Base-by-base conservation (phyloP, 2,888 invertebrate genomes). In the Drosophila nigricruria region DNA sequence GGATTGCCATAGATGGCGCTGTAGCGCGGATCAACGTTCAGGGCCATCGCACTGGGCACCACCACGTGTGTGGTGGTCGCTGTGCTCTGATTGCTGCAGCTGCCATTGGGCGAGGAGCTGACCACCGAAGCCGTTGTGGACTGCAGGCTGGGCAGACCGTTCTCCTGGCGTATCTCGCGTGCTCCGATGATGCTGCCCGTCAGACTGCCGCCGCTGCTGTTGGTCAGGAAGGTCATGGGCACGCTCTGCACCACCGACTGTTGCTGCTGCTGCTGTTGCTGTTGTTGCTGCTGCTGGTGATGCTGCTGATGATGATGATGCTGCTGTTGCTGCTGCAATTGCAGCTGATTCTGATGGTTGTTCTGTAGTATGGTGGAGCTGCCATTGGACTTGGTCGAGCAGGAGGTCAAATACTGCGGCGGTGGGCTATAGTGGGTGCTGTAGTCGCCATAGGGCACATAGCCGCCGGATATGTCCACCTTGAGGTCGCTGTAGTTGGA, bases 401-500 rank as follows among this genome's bases (percentile, higher is more conserved):
- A 92, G 4, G 92, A 92, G 36, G 92, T 93, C 50, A 92, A 69
- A 74, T 92, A 92, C 71, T 93, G 93, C 0, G 93, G 95, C 6
- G 97, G 97, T 3, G 97, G 97, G 88, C 96, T 97, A 93, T 97
- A 98, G 92, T 98, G 97, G 36, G 97, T 95, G 9, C 96, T 95
- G 91, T 97, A 98, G 92, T 98, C 97, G 52, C 97, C 97, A 92
- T 97, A 98, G 0, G 97, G 97, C 68, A 92, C 92, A 77, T 92
- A 92, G 49, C 93, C 92, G 3, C 97, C 97, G 69, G 97, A 94
- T 73, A 98, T 94, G 93, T 98, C 98, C 77, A 97, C 94, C 93
- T 98, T 98, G 91, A 98, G 94, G 93, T 98, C 98, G 79, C 98
- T 98, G 88, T 98, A 97, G 92, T 97, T 97, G 58, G 98, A 98